These are phyloP conservation scores for Seriola quinqueradiata DNA, from an alignment of 2,113 vertebrate genomes.

Conservation along the genomic window DNA sequence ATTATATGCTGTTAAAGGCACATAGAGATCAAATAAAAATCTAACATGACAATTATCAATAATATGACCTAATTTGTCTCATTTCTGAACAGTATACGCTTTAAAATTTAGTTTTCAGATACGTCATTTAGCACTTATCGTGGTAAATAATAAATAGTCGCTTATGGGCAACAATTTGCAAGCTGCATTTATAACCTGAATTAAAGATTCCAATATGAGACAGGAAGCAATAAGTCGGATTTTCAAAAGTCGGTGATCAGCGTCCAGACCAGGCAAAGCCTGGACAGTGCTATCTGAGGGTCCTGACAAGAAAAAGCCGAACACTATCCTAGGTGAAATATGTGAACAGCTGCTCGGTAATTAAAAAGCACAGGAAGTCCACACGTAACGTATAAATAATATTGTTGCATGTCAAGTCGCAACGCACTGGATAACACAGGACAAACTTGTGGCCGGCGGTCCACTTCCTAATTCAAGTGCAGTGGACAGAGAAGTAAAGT, in stretches of 20 bases:
- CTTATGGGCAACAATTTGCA: background rate
- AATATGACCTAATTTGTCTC: background rate
- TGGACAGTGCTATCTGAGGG: constrained; percentile 8
- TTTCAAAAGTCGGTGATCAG: constrained; percentile 19
- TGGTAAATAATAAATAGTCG: background rate
- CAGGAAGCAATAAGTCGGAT: constrained; percentile 25
- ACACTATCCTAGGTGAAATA: background rate
- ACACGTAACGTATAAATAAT: constrained; percentile 38
- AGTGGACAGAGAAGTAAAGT: constrained; percentile 40
- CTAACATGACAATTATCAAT: background rate
- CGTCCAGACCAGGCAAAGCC: constrained; percentile 1
- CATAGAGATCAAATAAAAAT: background rate
- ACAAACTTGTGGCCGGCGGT: constrained; percentile 48
- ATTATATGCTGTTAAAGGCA: background rate
- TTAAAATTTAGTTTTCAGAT: background rate
- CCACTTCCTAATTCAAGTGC: constrained; percentile 60
- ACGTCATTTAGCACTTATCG: background rate
- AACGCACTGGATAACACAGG: background rate
- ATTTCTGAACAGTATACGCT: background rate
- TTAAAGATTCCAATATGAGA: constrained; percentile 2
- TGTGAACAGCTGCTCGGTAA: constrained; percentile 29
- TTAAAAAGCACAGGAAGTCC: constrained; percentile 23
- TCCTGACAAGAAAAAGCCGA: constrained; percentile 7
- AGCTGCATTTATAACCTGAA: background rate
- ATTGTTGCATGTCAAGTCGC: background rate